Evolutionary conservation across 2,113 vertebrate species (phyloP).

Genomic region (Dolichallabes microphthalmus): DNA sequence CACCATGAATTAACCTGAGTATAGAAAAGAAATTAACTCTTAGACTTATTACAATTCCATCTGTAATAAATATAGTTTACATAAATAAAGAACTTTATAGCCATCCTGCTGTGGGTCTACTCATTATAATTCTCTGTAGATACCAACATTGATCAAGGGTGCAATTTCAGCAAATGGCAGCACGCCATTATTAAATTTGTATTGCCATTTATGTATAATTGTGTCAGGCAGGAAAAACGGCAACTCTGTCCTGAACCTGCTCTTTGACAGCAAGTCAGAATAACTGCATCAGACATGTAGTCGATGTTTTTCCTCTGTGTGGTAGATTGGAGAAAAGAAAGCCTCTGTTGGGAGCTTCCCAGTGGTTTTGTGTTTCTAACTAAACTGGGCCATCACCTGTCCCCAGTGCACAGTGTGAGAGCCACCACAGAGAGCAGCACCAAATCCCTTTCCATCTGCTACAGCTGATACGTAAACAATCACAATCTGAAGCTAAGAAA

Average conservation of each 20-base stretch:
- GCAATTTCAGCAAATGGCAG: slow-evolving; percentile 1
- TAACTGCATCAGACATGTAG: background rate
- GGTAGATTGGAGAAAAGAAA: slow-evolving; percentile 13
- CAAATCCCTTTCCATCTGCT: slow-evolving; percentile 45
- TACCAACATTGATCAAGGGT: background rate
- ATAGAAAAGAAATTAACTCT: slow-evolving; percentile 4
- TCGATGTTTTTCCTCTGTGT: slow-evolving; percentile 7
- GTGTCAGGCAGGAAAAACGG: background rate
- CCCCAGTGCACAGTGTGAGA: slow-evolving; percentile 16
- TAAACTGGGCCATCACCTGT: slow-evolving; percentile 27
- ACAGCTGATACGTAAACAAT: slow-evolving; percentile 5
- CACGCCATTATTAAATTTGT: background rate
- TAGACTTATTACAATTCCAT: background rate
- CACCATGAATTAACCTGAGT: slow-evolving; percentile 88
- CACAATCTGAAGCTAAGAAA: background rate
- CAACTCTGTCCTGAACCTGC: background rate
- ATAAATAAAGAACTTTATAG: background rate
- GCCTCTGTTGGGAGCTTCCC: slow-evolving; percentile 23
- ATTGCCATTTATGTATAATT: background rate
- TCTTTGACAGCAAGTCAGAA: background rate
- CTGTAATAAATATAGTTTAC: background rate
- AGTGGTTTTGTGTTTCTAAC: slow-evolving; percentile 29
- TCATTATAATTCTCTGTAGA: background rate
- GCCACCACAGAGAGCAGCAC: background rate
- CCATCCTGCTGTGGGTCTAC: background rate